These are phyloP conservation scores for Diaphora mendica DNA, from an alignment of 2,888 invertebrate species.

Conservation along the genomic window DNA sequence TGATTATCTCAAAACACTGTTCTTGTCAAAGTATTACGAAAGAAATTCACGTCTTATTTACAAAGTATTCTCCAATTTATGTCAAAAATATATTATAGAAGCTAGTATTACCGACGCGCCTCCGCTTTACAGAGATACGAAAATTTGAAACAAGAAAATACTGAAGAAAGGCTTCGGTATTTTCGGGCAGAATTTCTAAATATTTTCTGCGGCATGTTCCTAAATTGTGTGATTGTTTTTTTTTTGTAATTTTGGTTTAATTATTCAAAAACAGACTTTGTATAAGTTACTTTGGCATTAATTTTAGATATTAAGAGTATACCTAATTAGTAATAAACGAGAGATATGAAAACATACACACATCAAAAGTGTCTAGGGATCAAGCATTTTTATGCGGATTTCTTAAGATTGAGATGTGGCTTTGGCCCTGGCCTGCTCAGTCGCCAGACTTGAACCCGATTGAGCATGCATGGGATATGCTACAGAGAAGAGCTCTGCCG, in stretches of 20 bases:
- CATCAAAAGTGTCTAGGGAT: too few relatives aligned
- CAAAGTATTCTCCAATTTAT: neutral
- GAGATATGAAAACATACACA: too few relatives aligned
- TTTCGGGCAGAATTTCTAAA: neutral
- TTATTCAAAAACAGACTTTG: too few relatives aligned
- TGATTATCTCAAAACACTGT: neutral
- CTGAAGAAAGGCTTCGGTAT: neutral
- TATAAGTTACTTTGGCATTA: neutral
- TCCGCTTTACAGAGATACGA: neutral
- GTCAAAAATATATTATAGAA: neutral
- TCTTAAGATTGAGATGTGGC: too few relatives aligned
- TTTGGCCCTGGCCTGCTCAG: too few relatives aligned
- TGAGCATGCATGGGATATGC: too few relatives aligned
- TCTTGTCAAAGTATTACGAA: neutral
- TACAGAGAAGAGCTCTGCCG: too few relatives aligned
- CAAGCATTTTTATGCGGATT: too few relatives aligned
- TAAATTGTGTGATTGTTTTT: neutral
- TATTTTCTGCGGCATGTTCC: neutral
- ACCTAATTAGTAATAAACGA: neutral
- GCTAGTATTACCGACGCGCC: neutral
- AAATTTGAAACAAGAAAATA: neutral
- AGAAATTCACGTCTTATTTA: neutral
- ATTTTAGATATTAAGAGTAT: neutral
- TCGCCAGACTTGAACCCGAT: too few relatives aligned
- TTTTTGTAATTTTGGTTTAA: too few relatives aligned